Base-by-base conservation (phyloP, 2,797 vertebrate genomes). In the Rhabdomys pumilio region DNA sequence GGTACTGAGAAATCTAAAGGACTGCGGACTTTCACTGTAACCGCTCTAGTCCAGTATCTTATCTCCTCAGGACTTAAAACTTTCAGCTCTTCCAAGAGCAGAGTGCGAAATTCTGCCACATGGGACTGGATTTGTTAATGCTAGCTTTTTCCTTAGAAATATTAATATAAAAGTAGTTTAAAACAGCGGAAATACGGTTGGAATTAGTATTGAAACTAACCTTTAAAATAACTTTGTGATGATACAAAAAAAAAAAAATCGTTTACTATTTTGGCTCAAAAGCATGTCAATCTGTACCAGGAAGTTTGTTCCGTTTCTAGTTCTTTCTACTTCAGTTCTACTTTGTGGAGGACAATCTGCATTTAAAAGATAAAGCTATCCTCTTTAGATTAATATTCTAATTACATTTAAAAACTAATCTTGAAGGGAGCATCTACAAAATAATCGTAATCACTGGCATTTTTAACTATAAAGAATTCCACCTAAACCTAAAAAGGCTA, bases 241-340 rank as follows among this genome's bases (percentile, higher is more conserved):
- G 96, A 89, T 97, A 95, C 59, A 97, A 65, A 65, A 67, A 61
- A 67, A 65, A 97, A 97, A 59, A 73, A 57, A 67, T 97, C 90
- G 96, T 83, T 67, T 67, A 3, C 65, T 97, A 93, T 95, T 97
- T 90, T 97, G 96, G 97, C 97, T 97, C 94, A 97, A 97, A 97
- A 92, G 93, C 96, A 96, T 96, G 95, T 96, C 95, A 97, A 85
- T 97, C 63, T 97, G 73, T 63, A 88, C 90, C 88, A 92, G 94
- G 88, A 97, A 93, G 91, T 93, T 93, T 97, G 90, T 77, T 94
- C 96, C 75, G 83, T 97, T 90, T 61, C 26, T 69, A 31, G 17
- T 91, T 95, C 95, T 69, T 93, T 96, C 89, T 85, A 26, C 59
- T 89, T 92, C 61, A 94, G 47, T 53, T 77, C 63, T 38, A 93